Percentiles rank a stretch among this genome's conserved stretches.
Conservation (phyloP, 2,888 invertebrate genomes). For the Kuschelorhynchus macadamiae region DNA sequence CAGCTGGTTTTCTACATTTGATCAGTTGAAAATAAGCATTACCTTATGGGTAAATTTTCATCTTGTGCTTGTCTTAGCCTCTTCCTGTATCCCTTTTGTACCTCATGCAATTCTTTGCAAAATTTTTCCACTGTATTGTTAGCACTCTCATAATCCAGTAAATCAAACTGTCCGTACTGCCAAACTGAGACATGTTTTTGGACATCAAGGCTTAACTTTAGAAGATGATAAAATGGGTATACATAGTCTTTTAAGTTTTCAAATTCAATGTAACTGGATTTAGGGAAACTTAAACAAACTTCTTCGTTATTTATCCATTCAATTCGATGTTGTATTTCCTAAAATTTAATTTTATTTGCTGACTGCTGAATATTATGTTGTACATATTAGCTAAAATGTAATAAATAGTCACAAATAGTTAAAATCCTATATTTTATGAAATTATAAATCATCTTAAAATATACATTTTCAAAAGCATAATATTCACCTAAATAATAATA, state of each 20-base stretch:
- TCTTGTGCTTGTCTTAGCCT: constrained; percentile 84
- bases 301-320: constrained; percentile 93
- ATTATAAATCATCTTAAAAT: too few species aligned
- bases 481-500: too few species aligned
- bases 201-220: constrained; percentile 81
- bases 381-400: too few species aligned
- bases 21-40: too few species aligned
- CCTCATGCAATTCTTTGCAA: constrained; percentile 81
- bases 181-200: constrained; percentile 86
- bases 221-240: constrained; percentile 77
- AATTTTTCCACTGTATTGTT: constrained; percentile 84
- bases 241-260: constrained; percentile 83
- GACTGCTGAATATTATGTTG: too few species aligned
- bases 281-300: constrained; percentile 85
- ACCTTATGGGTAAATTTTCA: constrained; percentile 75
- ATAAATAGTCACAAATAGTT: too few species aligned
- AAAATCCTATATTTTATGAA: too few species aligned
- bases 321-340: constrained; percentile 80
- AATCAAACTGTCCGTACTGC: constrained; percentile 93
- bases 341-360: constrained; percentile 18
- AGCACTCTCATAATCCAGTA: constrained; percentile 82
- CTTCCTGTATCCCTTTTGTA: constrained; percentile 81
- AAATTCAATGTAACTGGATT: constrained; percentile 83
- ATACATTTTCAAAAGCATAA: too few species aligned
- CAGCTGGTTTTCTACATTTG: too few species aligned